phyloP scores from a whole-genome alignment of 1,140 invertebrate species.

The Papilio glaucus region DNA sequence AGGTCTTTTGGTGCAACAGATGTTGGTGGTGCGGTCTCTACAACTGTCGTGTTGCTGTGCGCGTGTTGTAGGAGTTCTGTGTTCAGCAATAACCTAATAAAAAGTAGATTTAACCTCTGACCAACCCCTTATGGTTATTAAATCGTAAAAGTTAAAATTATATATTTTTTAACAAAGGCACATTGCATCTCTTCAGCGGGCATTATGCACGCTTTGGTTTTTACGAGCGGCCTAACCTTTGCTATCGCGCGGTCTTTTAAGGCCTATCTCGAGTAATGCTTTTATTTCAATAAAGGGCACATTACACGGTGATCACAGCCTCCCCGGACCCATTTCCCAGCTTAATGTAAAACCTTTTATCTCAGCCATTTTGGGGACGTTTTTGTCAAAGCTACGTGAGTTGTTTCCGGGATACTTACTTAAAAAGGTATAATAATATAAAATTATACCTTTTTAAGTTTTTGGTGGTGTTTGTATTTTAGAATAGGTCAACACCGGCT shows the following conservation, averaged over 20 bases:
- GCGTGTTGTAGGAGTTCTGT: too few species aligned
- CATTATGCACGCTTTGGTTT: neutral
- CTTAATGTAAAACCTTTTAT: slow-evolving; percentile 25
- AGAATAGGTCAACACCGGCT: too few species aligned
- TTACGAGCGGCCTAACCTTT: slow-evolving; percentile 9
- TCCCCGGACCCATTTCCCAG: neutral
- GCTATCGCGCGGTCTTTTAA: slow-evolving; percentile 5
- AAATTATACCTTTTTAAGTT: too few species aligned
- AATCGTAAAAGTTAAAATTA: neutral
- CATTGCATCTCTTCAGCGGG: neutral
- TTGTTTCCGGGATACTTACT: neutral
- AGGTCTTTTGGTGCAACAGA: too few species aligned
- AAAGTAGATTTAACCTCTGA: neutral
- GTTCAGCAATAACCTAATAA: neutral
- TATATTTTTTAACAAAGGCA: neutral
- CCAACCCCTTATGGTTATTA: neutral
- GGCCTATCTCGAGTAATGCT: slow-evolving; percentile 11
- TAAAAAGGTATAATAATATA: too few species aligned
- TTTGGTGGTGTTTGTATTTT: too few species aligned
- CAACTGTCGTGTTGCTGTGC: too few species aligned
- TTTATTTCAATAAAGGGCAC: slow-evolving; percentile 25
- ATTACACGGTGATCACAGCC: slow-evolving; percentile 1
- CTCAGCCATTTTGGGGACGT: slow-evolving; percentile 17
- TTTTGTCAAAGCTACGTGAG: slow-evolving; percentile 13
- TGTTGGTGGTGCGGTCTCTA: too few species aligned